phyloP scores from a whole-genome alignment of 2,888 invertebrate species.

The Xanthorhoe designata region DNA sequence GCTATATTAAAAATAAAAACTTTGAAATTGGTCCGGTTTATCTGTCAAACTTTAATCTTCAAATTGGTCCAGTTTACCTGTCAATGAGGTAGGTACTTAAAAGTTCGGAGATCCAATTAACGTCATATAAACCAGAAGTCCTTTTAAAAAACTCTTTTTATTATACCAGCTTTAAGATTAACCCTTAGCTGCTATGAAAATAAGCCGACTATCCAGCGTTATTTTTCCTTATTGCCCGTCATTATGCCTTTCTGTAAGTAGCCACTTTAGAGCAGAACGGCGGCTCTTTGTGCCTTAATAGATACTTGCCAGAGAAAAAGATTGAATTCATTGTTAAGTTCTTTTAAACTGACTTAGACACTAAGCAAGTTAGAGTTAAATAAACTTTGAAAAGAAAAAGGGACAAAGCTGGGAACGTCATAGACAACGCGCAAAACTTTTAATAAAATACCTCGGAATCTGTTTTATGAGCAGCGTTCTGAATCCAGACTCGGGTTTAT shows the following conservation, averaged over 20 bases:
- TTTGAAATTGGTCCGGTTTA: neutral
- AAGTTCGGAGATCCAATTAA: constrained; percentile 24
- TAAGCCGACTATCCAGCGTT: constrained; percentile 45
- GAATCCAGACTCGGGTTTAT: constrained; percentile 34
- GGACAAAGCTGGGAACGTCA: constrained; percentile 54
- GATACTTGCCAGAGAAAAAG: constrained; percentile 55
- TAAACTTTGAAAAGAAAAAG: constrained; percentile 56
- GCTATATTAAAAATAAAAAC: neutral
- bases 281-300: constrained; percentile 55
- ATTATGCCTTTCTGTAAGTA: constrained; percentile 48
- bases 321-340: constrained; percentile 61
- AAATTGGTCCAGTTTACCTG: constrained; percentile 1
- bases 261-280: constrained; percentile 50
- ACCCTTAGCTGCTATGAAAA: constrained; percentile 43
- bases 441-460: constrained; percentile 61
- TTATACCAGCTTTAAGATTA: constrained; percentile 35
- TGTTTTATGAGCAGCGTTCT: constrained; percentile 50
- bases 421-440: constrained; percentile 60
- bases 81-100: constrained; percentile 1
- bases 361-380: constrained; percentile 58
- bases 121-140: constrained; percentile 8
- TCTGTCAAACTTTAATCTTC: too few species aligned
- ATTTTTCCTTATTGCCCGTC: constrained; percentile 48
- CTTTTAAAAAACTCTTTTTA: constrained; percentile 23
- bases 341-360: constrained; percentile 57